Evolutionary conservation across 2,113 vertebrate genomes (phyloP).

Genomic region (Sterna hirundo): DNA sequence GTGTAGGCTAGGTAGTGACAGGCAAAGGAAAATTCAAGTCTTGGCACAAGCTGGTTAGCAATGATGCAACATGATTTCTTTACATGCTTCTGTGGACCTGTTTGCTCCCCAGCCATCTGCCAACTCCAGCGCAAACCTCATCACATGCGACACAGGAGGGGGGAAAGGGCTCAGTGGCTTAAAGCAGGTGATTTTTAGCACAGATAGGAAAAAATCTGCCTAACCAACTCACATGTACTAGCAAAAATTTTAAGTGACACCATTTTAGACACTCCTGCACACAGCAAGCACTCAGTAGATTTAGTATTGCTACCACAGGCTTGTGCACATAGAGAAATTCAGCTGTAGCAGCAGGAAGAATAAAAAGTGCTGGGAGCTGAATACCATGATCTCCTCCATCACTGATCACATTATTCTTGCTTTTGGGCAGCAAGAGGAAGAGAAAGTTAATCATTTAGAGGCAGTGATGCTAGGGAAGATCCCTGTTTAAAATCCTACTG

Average conservation of each 20-base stretch:
- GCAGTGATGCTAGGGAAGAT: background rate
- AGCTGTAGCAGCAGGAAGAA: background rate
- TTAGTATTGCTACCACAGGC: background rate
- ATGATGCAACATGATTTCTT: background rate
- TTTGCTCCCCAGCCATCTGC: background rate
- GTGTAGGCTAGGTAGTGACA: background rate
- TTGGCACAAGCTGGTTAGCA: background rate
- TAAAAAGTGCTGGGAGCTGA: background rate
- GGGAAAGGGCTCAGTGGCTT: background rate
- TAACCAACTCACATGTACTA: background rate
- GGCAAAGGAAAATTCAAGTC: background rate
- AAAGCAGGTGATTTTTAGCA: constrained; percentile 2
- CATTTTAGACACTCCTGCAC: background rate
- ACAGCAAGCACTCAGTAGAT: background rate
- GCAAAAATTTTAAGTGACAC: background rate
- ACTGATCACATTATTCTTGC: background rate
- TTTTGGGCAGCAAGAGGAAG: background rate
- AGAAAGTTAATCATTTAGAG: constrained; percentile 6
- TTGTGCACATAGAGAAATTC: background rate
- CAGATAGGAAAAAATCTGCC: background rate
- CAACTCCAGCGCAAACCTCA: background rate
- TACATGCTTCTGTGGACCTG: background rate
- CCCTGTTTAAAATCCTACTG: background rate
- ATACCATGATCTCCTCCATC: background rate
- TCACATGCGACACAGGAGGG: background rate